Base-by-base conservation (phyloP, 2,113 vertebrate species). In the Geococcyx californianus region DNA sequence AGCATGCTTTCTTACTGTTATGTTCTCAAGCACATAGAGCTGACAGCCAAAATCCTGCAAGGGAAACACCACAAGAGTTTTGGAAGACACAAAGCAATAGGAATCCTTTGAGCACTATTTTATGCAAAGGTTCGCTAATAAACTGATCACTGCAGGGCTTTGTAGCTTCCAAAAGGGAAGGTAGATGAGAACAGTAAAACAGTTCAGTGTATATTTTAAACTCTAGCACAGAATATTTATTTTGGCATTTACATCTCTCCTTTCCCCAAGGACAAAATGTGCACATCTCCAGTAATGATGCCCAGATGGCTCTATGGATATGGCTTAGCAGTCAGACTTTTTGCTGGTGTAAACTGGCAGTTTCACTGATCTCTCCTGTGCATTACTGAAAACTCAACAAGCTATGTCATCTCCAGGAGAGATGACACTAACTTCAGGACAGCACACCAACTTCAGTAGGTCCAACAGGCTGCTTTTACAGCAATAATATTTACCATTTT, bases 181-280 rank as follows among this genome's bases (percentile, higher is more conserved):
- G 72, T 3, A 87, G 47, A 84, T 56, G 58, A 79, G 63, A 77
- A 76, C 3, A 18, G 54, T 59, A 63, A 67, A 94, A 36, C 28
- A 83, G 44, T 31, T 83, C 45, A 51, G 29, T 77, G 51, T 40
- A 14, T 67, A 59, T 87, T 86, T 90, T 63, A 88, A 94, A 90
- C 42, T 56, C 79, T 49, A 85, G 34, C 55, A 90, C 3, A 49
- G 82, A 86, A 90, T 78, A 68, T 93, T 95, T 95, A 70, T 92
- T 95, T 93, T 63, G 55, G 55, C 90, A 88, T 79, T 94, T 83
- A 95, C 91, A 94, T 91, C 63, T 56, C 67, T 90, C 63, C 80
- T 94, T 95, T 93, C 87, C 79, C 91, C 55, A 73, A 70, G 90
- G 91, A 91, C 89, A 83, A 93, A 87, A 47, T 56, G 58, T 87